These are phyloP conservation scores for Eristalis pertinax DNA, from an alignment of 2,888 invertebrate species.

Conservation along the genomic window DNA sequence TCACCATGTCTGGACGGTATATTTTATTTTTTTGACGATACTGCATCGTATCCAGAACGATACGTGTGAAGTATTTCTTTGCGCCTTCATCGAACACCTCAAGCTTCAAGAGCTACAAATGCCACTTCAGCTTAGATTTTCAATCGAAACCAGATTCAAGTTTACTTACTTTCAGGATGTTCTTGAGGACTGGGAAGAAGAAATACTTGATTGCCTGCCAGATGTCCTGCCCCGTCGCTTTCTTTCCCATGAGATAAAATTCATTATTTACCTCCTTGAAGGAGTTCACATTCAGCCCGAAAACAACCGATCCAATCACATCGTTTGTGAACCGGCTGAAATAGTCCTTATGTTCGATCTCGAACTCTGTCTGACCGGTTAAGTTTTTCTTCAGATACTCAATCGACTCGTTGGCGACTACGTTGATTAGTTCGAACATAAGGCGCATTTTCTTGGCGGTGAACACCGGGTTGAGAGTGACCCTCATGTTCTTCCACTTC, in stretches of 20 bases:
- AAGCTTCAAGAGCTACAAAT: slow-evolving; percentile 67
- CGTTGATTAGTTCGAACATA: slow-evolving; percentile 79
- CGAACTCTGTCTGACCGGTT: slow-evolving; percentile 63
- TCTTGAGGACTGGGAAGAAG: slow-evolving; percentile 62
- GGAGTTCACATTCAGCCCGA: slow-evolving; percentile 83
- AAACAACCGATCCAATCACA: slow-evolving; percentile 81
- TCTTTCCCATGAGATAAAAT: slow-evolving; percentile 83
- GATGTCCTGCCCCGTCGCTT: slow-evolving; percentile 78
- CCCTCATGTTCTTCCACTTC: slow-evolving; percentile 80
- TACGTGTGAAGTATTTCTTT: slow-evolving; percentile 79
- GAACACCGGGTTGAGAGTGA: slow-evolving; percentile 80
- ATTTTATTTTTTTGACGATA: slow-evolving; percentile 81
- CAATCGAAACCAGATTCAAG: background rate
- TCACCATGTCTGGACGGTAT: slow-evolving; percentile 83
- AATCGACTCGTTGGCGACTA: slow-evolving; percentile 74
- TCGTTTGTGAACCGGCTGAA: slow-evolving; percentile 79
- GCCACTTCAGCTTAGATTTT: background rate
- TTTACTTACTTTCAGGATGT: slow-evolving; percentile 74
- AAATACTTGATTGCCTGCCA: slow-evolving; percentile 74
- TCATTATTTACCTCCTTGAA: slow-evolving; percentile 82
- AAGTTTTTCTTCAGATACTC: slow-evolving; percentile 69
- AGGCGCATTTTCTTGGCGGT: slow-evolving; percentile 82
- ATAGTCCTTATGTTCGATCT: slow-evolving; percentile 80
- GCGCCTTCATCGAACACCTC: slow-evolving; percentile 77
- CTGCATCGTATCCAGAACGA: slow-evolving; percentile 81